A percentile compares a stretch with the other conserved stretches of the same genome.
Conservation (phyloP, 1,140 invertebrate genomes). For the Zaprionus ornatus region DNA sequence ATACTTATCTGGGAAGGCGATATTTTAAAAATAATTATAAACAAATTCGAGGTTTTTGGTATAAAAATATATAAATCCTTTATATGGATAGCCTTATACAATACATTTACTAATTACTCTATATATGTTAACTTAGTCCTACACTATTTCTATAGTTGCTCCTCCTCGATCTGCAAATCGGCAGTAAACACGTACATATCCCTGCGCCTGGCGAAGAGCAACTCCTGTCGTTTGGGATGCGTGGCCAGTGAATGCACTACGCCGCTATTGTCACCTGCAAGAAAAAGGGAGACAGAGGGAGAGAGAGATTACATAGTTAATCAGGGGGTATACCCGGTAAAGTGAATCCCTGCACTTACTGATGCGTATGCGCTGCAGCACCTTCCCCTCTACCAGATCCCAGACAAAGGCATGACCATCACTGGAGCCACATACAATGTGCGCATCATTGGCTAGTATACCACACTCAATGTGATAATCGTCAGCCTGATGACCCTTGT, state of each 20-base stretch:
- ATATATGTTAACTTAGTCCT: not conserved
- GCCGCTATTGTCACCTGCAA: slow-evolving; percentile 81
- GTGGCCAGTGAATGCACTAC: slow-evolving; percentile 89
- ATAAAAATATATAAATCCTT: not conserved
- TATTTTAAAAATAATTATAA: too few relatives aligned
- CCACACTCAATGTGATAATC: slow-evolving; percentile 94
- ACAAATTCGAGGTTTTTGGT: too few relatives aligned
- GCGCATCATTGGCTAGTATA: slow-evolving; percentile 91
- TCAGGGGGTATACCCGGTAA: not conserved
- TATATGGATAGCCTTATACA: not conserved
- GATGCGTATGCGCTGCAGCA: slow-evolving; percentile 85
- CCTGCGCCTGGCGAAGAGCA: slow-evolving; percentile 88
- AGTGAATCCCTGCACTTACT: slow-evolving; percentile 58
- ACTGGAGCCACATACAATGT: slow-evolving; percentile 94
- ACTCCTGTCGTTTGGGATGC: slow-evolving; percentile 88
- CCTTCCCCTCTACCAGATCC: slow-evolving; percentile 91
- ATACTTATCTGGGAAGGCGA: too few relatives aligned
- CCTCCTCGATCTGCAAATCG: slow-evolving; percentile 66
- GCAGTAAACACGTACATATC: slow-evolving; percentile 87
- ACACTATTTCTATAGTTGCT: slow-evolving; percentile 48
- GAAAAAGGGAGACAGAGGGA: not conserved
- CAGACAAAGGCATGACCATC: slow-evolving; percentile 94
- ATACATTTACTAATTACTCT: not conserved
- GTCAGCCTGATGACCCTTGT: slow-evolving; percentile 90
- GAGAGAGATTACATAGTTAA: not conserved